Conservation (phyloP, 2,113 vertebrate genomes). For the Carassius auratus region DNA sequence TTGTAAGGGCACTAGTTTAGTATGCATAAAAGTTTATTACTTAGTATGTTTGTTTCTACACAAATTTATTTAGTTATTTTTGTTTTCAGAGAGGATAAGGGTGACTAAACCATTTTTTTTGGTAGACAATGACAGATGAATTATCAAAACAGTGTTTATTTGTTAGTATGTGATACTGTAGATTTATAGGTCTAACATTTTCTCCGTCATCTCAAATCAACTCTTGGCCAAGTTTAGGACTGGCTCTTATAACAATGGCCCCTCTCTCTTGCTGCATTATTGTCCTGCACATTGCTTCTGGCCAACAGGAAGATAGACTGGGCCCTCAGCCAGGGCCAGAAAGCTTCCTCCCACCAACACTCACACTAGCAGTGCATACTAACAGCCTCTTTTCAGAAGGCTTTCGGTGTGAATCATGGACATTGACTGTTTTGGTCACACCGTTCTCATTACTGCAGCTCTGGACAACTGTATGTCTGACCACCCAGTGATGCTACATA, state of each 20-base stretch:
- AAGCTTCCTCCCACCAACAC: conserved; percentile 43
- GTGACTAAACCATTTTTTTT: conserved; percentile 21
- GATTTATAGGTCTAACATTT: conserved; percentile 36
- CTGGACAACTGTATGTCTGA: conserved; percentile 21
- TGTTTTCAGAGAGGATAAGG: not conserved
- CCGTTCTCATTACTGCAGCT: conserved; percentile 35
- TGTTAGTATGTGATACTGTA: conserved; percentile 46
- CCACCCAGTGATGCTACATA: not conserved
- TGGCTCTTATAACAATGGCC: conserved; percentile 68
- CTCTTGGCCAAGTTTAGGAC: conserved; percentile 56
- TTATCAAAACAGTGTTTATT: conserved; percentile 37
- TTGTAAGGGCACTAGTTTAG: not conserved
- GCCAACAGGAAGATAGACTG: conserved; percentile 56
- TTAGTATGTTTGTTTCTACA: conserved; percentile 7
- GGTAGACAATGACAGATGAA: conserved; percentile 50
- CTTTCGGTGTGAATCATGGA: conserved; percentile 37
- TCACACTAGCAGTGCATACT: conserved; percentile 44
- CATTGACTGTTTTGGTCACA: conserved; percentile 32
- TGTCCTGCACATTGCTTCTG: conserved; percentile 59
- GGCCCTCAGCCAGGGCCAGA: conserved; percentile 52
- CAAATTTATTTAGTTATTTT: conserved; percentile 28
- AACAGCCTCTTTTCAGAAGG: conserved; percentile 29
- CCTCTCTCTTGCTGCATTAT: conserved; percentile 63
- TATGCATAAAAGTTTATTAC: not conserved
- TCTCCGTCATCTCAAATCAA: conserved; percentile 45